A percentile compares a stretch with the other conserved stretches of the same genome.
Conservation (phyloP, 2,888 invertebrate species). For the Pristionchus japonicus region DNA sequence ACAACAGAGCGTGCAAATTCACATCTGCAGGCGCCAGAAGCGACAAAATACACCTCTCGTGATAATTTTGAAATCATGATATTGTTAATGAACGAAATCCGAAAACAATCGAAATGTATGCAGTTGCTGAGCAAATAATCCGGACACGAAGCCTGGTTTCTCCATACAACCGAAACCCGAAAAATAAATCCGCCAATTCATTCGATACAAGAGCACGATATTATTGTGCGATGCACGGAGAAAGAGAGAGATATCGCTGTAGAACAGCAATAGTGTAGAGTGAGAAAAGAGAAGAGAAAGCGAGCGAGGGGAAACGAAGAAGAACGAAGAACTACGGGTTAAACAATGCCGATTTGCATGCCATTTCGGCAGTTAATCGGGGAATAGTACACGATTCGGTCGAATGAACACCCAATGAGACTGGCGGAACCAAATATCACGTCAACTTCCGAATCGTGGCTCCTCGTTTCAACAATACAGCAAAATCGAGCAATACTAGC, state of each 20-base stretch:
- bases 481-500: too few species aligned
- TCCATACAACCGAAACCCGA: background rate
- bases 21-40: background rate
- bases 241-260: background rate
- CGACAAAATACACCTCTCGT: background rate
- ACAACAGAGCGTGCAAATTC: too few species aligned
- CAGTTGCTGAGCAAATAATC: too few species aligned
- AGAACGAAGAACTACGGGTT: background rate
- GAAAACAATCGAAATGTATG: too few species aligned
- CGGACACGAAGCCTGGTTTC: background rate
- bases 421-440: background rate
- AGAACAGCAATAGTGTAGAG: background rate
- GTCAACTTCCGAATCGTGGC: background rate
- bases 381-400: background rate
- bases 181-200: background rate
- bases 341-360: constrained; percentile 36
- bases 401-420: background rate
- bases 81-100: too few species aligned
- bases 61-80: background rate
- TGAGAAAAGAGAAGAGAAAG: background rate
- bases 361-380: background rate
- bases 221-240: background rate
- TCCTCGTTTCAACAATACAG: too few species aligned
- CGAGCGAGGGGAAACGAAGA: background rate
- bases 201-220: background rate